These are phyloP conservation scores for Patella pellucida DNA, from an alignment of 2,888 invertebrate genomes.

Conservation along the genomic window DNA sequence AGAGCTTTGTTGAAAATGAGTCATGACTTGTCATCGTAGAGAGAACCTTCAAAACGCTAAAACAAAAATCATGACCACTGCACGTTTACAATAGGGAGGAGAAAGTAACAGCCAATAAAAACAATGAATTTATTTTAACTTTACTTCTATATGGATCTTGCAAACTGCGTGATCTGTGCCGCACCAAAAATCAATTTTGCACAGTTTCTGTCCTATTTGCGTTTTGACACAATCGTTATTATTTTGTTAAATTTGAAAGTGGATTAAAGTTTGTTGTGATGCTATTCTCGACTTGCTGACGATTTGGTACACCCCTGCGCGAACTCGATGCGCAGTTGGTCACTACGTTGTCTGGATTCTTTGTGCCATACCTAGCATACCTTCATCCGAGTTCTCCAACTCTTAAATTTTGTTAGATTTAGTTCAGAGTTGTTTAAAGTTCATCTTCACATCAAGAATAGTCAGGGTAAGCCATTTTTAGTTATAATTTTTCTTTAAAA, in stretches of 20 bases:
- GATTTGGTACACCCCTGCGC: conserved; percentile 60
- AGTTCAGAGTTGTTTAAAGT: conserved; percentile 76
- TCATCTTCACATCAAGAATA: conserved; percentile 79
- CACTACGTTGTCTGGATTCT: conserved; percentile 93
- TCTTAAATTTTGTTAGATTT: conserved; percentile 43
- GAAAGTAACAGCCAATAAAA: conserved; percentile 35
- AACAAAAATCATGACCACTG: conserved; percentile 2
- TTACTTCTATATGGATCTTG: conserved; percentile 3
- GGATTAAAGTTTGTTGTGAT: conserved; percentile 5
- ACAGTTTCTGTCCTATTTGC: neutral
- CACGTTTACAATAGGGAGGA: conserved; percentile 25
- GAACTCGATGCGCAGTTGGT: conserved; percentile 60
- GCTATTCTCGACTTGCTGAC: conserved; percentile 3
- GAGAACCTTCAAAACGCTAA: neutral
- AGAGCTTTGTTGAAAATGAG: neutral
- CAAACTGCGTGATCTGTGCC: neutral
- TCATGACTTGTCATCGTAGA: conserved; percentile 5
- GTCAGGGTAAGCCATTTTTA: conserved; percentile 67
- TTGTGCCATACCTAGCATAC: conserved; percentile 98
- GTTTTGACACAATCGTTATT: neutral
- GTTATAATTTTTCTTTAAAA: conserved; percentile 29
- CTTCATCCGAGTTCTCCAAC: conserved; percentile 75
- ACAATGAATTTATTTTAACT: conserved; percentile 19
- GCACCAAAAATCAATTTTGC: neutral
- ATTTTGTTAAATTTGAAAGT: neutral